phyloP scores from a whole-genome alignment of 2,888 invertebrate species.

The Rugalucina vietnamica region DNA sequence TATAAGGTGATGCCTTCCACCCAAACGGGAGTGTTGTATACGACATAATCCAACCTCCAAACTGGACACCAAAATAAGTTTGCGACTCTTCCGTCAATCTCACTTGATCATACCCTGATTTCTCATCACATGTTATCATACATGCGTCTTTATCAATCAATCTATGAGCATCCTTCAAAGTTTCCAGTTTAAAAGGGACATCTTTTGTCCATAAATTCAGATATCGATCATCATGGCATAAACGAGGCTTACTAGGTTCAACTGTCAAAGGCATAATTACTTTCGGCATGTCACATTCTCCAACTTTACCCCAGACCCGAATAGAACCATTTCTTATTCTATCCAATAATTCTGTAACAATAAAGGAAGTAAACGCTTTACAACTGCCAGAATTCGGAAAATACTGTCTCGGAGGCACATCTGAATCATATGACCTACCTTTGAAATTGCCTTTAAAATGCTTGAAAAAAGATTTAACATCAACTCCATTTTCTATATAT shows the following conservation, averaged over 20 bases:
- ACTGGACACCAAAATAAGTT: conserved; percentile 41
- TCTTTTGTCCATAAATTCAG: conserved; percentile 40
- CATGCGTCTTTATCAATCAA: conserved; percentile 8
- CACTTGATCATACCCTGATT: conserved; percentile 46
- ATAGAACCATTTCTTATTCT: conserved; percentile 25
- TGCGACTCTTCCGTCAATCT: conserved; percentile 7
- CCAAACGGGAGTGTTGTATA: conserved; percentile 42
- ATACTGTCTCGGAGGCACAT: conserved; percentile 21
- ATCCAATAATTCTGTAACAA: conserved; percentile 13
- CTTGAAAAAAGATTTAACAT: conserved; percentile 5
- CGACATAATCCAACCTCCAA: conserved; percentile 31
- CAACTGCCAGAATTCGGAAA: conserved; percentile 22
- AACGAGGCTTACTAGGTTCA: conserved; percentile 39
- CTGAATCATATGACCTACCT: conserved; percentile 22
- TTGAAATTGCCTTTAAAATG: conserved; percentile 42
- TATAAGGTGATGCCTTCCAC: conserved; percentile 25
- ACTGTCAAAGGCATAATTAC: conserved; percentile 33
- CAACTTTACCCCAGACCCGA: conserved; percentile 11
- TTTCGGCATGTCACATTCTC: conserved; percentile 21
- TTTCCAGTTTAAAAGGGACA: conserved; percentile 40
- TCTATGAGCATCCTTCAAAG: conserved; percentile 28
- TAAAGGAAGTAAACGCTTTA: conserved; percentile 21
- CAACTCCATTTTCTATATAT: too few species aligned
- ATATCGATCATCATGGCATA: conserved; percentile 45
- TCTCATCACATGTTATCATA: conserved; percentile 42